Evolutionary conservation across 2,888 invertebrate genomes (phyloP), one percentile per base, ranked within the genome.

Genomic region (Hedya salicella): DNA sequence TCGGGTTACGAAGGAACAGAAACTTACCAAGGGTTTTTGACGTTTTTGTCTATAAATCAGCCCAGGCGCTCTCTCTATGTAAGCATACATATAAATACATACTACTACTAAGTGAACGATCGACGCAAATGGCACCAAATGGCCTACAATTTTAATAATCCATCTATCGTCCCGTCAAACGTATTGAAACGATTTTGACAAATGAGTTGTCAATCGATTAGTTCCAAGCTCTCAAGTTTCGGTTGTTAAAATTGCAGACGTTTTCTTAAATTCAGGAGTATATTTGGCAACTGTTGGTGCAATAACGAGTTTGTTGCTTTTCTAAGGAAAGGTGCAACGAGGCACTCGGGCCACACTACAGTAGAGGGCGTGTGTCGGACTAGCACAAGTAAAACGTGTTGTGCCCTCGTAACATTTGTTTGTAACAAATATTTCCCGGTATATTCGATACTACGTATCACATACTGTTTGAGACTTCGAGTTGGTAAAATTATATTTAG

Each of bases 221-320:
- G 16, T 16, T 25, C 16, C 39, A 48, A 49, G 30, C 16, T 40
- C 5, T n/a, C 13, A 50, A 60, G 25, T 50, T 40, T 49, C 48
- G 19, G n/a, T 9, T 30, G 16, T 25, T 49, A 16, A 40, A 50
- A 30, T 2, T 30, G 1, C 17, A 13, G 21, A 49, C 21, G 13
- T 21, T 59, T 59, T 59, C 48, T 1, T 53, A n/a, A 39, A 39
- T 19, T n/a, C n/a, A 21, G 21, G 21, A 13, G 40, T 42, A 11
- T 30, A 9, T 32, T 30, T 52, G 17, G n/a, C 39, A 32, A 44
- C 61, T 17, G 21, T 42, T 42, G 14, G 17, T 17, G 30, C 42
- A 50, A 62, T 62, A 62, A 62, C 50, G 52, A 62, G 52, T 44
- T 52, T 52, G 61, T 44, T 62, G 21, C 48, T 52, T 52, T 62